Conservation (phyloP, 2,888 invertebrate genomes). For the Heliconius charithonia region DNA sequence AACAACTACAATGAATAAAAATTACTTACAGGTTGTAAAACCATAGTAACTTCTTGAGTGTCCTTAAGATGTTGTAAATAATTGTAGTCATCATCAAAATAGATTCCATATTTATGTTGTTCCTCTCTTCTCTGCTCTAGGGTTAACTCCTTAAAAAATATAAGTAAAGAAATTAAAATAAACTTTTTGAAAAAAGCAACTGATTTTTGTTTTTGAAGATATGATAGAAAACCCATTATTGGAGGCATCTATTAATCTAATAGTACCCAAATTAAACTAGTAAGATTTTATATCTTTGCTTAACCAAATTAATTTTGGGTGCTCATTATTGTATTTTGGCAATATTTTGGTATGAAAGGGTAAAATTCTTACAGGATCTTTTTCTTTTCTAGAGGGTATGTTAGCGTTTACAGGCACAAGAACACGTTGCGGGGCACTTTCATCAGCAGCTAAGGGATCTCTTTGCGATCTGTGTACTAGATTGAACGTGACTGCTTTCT, state of each 20-base stretch:
- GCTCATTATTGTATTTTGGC: not conserved
- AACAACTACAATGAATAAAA: not conserved
- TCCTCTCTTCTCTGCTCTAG: constrained; percentile 86
- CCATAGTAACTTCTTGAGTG: constrained; percentile 79
- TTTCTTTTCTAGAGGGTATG: constrained; percentile 71
- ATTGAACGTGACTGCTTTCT: constrained; percentile 95
- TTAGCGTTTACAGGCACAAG: constrained; percentile 85
- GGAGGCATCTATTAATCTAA: too few species aligned
- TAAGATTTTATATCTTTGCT: not conserved
- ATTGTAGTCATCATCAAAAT: constrained; percentile 97
- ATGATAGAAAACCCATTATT: too few species aligned
- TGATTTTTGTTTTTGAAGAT: too few species aligned
- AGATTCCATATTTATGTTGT: constrained; percentile 94
- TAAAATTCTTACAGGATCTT: constrained; percentile 68
- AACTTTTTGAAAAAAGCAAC: not conserved
- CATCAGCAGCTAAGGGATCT: constrained; percentile 95
- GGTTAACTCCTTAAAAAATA: constrained; percentile 62
- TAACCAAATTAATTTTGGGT: not conserved
- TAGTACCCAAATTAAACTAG: too few species aligned
- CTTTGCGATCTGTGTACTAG: constrained; percentile 96
- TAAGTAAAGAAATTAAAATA: not conserved
- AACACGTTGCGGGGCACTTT: constrained; percentile 94
- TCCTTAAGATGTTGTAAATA: constrained; percentile 95
- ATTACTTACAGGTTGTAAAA: constrained; percentile 80
- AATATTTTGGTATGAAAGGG: constrained; percentile 10